Conservation (phyloP, 2,797 vertebrate genomes). For the Galago senegalensis region DNA sequence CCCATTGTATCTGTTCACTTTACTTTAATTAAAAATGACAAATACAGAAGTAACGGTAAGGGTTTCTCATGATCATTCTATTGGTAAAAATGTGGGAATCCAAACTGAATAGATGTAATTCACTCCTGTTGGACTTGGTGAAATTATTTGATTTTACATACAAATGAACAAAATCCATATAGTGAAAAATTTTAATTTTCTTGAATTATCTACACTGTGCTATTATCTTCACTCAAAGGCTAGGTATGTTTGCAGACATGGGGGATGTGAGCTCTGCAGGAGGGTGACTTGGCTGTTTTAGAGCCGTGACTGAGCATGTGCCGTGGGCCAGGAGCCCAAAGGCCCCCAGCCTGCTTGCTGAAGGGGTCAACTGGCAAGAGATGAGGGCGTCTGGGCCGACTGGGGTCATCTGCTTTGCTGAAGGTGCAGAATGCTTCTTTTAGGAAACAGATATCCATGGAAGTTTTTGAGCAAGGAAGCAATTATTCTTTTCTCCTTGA, state of each 20-base stretch:
- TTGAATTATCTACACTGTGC: not conserved
- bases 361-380: not conserved
- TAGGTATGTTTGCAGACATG: not conserved
- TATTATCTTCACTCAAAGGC: not conserved
- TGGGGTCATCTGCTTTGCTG: not conserved
- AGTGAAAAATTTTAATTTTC: not conserved
- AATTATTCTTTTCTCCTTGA: not conserved
- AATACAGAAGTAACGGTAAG: not conserved
- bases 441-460: not conserved
- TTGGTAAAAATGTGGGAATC: not conserved
- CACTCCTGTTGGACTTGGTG: not conserved
- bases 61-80: conserved; percentile 18
- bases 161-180: not conserved
- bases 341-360: not conserved
- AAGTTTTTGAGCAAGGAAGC: not conserved
- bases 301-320: not conserved
- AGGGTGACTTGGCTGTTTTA: not conserved
- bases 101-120: not conserved
- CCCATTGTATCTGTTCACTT: not conserved
- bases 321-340: not conserved
- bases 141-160: conserved; percentile 10
- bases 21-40: not conserved
- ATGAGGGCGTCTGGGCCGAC: not conserved
- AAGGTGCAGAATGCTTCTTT: conserved; percentile 17
- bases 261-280: not conserved